phyloP scores from a whole-genome alignment of 2,797 vertebrate genomes.

The Argentina silus region DNA sequence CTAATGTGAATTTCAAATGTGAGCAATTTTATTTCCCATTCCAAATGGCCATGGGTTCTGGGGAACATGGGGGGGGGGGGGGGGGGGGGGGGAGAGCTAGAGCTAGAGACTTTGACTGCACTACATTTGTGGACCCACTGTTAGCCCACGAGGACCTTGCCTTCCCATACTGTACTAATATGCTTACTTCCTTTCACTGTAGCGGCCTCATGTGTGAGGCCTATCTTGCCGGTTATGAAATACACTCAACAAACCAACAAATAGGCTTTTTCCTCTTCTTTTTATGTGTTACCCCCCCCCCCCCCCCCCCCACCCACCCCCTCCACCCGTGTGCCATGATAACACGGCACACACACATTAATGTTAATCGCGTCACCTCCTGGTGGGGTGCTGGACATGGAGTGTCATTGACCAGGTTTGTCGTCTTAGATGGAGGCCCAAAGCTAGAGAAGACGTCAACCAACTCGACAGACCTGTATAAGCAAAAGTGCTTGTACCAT shows the following conservation, averaged over 20 bases:
- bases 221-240: constrained; percentile 64
- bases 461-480: constrained; percentile 59
- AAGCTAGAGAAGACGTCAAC: constrained; percentile 61
- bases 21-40: constrained; percentile 50
- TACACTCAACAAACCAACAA: constrained; percentile 29
- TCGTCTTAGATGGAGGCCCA: constrained; percentile 41
- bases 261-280: constrained; percentile 7
- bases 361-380: constrained; percentile 27
- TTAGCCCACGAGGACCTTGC: constrained; percentile 64
- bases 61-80: constrained; percentile 49
- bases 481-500: constrained; percentile 64
- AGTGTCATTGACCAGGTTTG: constrained; percentile 44
- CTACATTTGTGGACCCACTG: constrained; percentile 74
- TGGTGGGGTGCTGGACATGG: constrained; percentile 40
- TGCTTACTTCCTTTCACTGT: constrained; percentile 65
- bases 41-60: constrained; percentile 78
- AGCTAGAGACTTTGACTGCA: constrained; percentile 77
- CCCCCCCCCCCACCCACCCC: background rate
- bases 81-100: constrained; percentile 57
- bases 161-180: constrained; percentile 68
- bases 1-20: constrained; percentile 75
- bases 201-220: constrained; percentile 63
- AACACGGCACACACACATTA: background rate
- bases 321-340: constrained; percentile 57
- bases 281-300: constrained; percentile 25